phyloP scores from a whole-genome alignment of 2,888 invertebrate genomes.

The Orchesellides sinensis region DNA sequence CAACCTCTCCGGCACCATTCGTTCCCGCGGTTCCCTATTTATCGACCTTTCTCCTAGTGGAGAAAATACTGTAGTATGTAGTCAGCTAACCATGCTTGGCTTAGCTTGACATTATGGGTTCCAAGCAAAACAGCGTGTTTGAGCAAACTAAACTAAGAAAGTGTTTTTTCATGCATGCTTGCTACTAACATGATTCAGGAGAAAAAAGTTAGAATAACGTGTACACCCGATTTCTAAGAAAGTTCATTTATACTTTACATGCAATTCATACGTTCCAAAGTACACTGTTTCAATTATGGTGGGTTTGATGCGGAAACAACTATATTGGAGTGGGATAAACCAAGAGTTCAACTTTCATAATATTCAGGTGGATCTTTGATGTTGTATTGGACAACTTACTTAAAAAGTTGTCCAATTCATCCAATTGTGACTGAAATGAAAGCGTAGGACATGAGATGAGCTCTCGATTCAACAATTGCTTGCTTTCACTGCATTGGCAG shows the following conservation, averaged over 20 bases:
- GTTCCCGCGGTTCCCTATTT: conserved; percentile 42
- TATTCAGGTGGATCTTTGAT: too few relatives aligned
- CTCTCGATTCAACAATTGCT: too few relatives aligned
- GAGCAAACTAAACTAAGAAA: conserved; percentile 30
- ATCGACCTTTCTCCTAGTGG: conserved; percentile 60
- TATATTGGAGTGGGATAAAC: too few relatives aligned
- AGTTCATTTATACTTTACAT: too few relatives aligned
- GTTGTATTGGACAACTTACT: too few relatives aligned
- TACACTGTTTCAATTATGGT: not conserved
- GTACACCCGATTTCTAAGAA: too few relatives aligned
- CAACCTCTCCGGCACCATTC: conserved; percentile 54
- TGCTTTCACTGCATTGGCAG: too few relatives aligned
- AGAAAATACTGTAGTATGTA: conserved; percentile 12
- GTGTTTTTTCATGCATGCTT: not conserved
- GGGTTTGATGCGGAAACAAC: not conserved
- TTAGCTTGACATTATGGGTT: conserved; percentile 35
- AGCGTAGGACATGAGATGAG: too few relatives aligned
- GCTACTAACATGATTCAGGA: not conserved
- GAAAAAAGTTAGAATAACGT: not conserved
- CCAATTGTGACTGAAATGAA: too few relatives aligned
- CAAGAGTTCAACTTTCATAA: too few relatives aligned
- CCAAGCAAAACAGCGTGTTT: conserved; percentile 59
- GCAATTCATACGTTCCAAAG: not conserved
- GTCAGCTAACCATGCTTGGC: conserved; percentile 31
- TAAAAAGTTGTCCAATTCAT: too few relatives aligned